Percentiles rank a stretch among this genome's conserved stretches.
Conservation (phyloP, 2,797 vertebrate genomes). For the Cynodonichthys magdalenae region DNA sequence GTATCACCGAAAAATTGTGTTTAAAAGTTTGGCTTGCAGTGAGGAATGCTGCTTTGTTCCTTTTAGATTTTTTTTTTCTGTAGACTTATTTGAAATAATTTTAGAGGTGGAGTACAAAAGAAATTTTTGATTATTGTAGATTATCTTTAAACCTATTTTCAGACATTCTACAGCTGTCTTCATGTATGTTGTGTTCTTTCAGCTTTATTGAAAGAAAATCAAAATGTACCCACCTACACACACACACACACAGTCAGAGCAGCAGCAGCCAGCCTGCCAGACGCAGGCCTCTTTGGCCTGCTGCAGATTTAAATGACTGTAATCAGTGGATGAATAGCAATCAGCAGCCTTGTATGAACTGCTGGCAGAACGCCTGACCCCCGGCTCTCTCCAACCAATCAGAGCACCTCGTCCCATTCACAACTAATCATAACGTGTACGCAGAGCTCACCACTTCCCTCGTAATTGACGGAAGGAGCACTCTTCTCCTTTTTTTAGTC, state of each 20-base stretch:
- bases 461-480: conserved; percentile 63
- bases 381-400: conserved; percentile 67
- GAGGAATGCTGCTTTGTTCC: too few relatives aligned
- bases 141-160: background rate
- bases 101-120: too few relatives aligned
- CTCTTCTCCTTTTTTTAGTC: conserved; percentile 48
- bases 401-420: conserved; percentile 60
- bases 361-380: conserved; percentile 65
- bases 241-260: background rate
- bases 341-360: conserved; percentile 76
- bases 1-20: too few relatives aligned
- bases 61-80: too few relatives aligned
- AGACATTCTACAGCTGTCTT: background rate
- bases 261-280: conserved; percentile 52
- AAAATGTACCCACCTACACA: conserved; percentile 6
- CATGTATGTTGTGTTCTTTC: background rate
- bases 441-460: conserved; percentile 56
- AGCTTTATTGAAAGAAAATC: conserved; percentile 5
- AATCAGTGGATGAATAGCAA: conserved; percentile 83
- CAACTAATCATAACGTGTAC: conserved; percentile 61
- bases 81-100: too few relatives aligned
- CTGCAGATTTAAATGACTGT: conserved; percentile 77
- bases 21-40: too few relatives aligned
- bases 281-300: conserved; percentile 54
- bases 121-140: too few relatives aligned